Evolutionary conservation across 1,140 invertebrate species (phyloP).

Genomic region (Amyelois transitella): DNA sequence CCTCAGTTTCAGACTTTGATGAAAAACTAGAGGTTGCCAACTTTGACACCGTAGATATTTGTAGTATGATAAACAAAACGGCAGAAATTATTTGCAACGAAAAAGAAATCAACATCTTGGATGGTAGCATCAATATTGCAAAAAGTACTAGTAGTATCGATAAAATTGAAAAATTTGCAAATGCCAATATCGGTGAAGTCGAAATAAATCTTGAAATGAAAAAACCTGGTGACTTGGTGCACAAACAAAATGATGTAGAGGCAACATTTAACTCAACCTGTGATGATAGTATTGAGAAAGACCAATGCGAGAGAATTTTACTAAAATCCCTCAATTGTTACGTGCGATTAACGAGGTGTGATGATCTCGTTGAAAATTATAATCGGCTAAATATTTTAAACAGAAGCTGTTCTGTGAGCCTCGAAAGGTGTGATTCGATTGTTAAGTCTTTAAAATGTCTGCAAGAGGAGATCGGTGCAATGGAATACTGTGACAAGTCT

Average conservation of each 20-base stretch:
- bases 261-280: too few relatives aligned
- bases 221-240: too few relatives aligned
- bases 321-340: conserved; percentile 9
- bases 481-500: neutral
- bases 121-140: neutral
- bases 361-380: conserved; percentile 20
- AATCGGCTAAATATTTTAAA: neutral
- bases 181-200: too few relatives aligned
- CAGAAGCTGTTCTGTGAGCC: conserved; percentile 35
- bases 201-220: too few relatives aligned
- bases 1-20: neutral
- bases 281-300: too few relatives aligned
- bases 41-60: neutral
- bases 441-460: neutral
- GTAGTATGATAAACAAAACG: neutral
- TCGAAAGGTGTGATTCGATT: conserved; percentile 37
- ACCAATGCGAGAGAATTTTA: neutral
- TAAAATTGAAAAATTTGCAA: too few relatives aligned
- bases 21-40: neutral
- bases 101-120: too few relatives aligned
- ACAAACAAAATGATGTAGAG: too few relatives aligned
- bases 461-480: neutral
- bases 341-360: conserved; percentile 28
- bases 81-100: too few relatives aligned
- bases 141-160: too few relatives aligned